Evolutionary conservation across 2,888 invertebrate genomes (phyloP), one percentile per base, ranked within the genome.

Genomic region (Ashinkailepas kermadecensis): DNA sequence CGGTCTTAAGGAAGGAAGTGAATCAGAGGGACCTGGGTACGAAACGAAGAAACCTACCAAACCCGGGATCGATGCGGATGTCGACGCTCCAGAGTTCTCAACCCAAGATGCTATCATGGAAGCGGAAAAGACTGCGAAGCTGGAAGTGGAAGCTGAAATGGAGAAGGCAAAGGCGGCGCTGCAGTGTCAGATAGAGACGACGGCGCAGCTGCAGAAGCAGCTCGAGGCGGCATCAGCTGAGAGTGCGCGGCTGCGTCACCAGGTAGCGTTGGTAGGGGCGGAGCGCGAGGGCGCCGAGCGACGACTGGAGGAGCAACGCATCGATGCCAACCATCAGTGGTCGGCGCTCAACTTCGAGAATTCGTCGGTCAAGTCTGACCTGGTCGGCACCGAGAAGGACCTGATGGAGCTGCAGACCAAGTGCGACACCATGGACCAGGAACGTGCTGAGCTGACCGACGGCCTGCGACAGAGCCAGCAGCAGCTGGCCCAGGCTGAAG

Each of bases 281-380:
- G 56, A 56, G 74, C 54, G 74, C 21, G 74, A 54, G 9, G 56
- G 23, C 13, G 56, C 21, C 54, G 56, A 56, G 7, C 74, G 74
- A 8, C 13, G 18, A 12, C 54, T 74, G 74, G 74, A 74, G n/a
- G 56, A 74, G 54, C 74, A 74, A 21, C 74, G 74, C 21, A 21
- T 74, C 8, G 56, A 74, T 56, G 74, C 74, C 21, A 54, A 23
- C 8, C 74, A 74, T 56, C 74, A 74, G 74, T 74, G 74, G 74
- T 74, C 74, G 4, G 74, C 23, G 18, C 74, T 74, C 15, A 74
- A 74, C 54, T 54, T 54, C 21, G 74, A 74, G 74, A 74, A 54
- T 56, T 74, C 74, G 18, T 7, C 54, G 21, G 21, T 74, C 21
- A 54, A 54, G 54, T 23, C 13, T 10, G 74, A 74, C 15, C 21